Conservation (phyloP, 2,113 vertebrate genomes). For the Centropus bengalensis region DNA sequence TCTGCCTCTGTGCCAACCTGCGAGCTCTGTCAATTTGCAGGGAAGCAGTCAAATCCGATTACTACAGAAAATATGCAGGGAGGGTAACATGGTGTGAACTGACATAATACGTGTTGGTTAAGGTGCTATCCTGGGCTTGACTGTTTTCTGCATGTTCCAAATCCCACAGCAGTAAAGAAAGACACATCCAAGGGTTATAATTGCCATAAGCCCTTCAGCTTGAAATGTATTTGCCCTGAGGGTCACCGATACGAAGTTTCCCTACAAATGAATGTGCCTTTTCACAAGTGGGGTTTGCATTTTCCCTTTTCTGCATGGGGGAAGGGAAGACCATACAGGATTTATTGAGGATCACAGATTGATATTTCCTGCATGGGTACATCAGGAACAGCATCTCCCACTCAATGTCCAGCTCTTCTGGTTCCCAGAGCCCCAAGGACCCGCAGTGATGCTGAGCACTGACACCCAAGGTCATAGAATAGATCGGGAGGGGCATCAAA, state of each 20-base stretch:
- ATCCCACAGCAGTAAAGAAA: background rate
- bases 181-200: background rate
- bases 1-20: background rate
- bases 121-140: background rate
- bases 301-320: background rate
- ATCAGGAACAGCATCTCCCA: rapidly evolving
- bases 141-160: constrained; percentile 15
- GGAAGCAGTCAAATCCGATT: constrained; percentile 30
- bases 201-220: background rate
- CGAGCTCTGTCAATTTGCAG: background rate
- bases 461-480: rapidly evolving
- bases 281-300: background rate
- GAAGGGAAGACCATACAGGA: background rate
- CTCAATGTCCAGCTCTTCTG: rapidly evolving
- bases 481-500: no score
- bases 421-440: background rate
- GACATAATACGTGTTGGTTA: background rate
- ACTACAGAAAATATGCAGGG: background rate
- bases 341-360: background rate
- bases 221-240: background rate
- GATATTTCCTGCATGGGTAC: background rate
- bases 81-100: constrained; percentile 23
- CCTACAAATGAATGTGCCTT: rapidly evolving
- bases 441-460: rapidly evolving
- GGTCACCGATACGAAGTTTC: background rate